Evolutionary conservation across 1,140 invertebrate species (phyloP).

Genomic region (Homarus americanus): DNA sequence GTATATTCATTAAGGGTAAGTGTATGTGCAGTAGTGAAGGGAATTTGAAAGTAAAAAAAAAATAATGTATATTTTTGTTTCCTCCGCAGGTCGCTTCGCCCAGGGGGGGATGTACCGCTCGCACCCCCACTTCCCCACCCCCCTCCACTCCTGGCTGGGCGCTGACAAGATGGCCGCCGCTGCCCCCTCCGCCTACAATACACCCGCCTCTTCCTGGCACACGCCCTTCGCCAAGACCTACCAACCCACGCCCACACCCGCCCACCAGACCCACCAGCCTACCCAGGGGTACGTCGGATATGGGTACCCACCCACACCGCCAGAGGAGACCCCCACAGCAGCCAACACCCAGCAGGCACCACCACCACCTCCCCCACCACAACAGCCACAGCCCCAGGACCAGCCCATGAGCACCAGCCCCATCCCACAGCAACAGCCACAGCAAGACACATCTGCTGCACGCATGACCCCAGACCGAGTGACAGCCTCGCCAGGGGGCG

Average conservation of each 20-base stretch:
- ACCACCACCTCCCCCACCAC: conserved; percentile 12
- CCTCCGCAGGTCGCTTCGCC: conserved; percentile 60
- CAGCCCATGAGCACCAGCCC: conserved; percentile 68
- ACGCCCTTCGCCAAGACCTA: conserved; percentile 68
- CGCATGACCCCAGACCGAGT: conserved; percentile 78
- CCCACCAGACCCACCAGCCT: conserved; percentile 65
- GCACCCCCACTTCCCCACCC: conserved; percentile 77
- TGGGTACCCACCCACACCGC: conserved; percentile 65
- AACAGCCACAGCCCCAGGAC: conserved; percentile 48
- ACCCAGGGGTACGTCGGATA: conserved; percentile 63
- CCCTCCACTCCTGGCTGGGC: conserved; percentile 76
- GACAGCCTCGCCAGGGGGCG: conserved; percentile 78
- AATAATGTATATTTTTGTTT: too few species aligned
- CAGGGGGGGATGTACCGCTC: conserved; percentile 64
- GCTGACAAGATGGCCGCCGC: conserved; percentile 75
- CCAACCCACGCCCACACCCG: conserved; percentile 64
- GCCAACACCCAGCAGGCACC: conserved; percentile 24
- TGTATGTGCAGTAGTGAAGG: too few species aligned
- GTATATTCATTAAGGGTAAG: too few species aligned
- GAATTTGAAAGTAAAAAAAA: too few species aligned
- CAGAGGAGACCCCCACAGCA: conserved; percentile 57
- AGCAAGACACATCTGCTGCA: conserved; percentile 75
- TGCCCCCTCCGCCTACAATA: conserved; percentile 62
- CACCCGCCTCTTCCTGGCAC: conserved; percentile 65
- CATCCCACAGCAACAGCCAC: conserved; percentile 70